Evolutionary conservation across 2,113 vertebrate genomes (phyloP), one percentile per base, ranked within the genome.

Genomic region (Nettapus auritus): DNA sequence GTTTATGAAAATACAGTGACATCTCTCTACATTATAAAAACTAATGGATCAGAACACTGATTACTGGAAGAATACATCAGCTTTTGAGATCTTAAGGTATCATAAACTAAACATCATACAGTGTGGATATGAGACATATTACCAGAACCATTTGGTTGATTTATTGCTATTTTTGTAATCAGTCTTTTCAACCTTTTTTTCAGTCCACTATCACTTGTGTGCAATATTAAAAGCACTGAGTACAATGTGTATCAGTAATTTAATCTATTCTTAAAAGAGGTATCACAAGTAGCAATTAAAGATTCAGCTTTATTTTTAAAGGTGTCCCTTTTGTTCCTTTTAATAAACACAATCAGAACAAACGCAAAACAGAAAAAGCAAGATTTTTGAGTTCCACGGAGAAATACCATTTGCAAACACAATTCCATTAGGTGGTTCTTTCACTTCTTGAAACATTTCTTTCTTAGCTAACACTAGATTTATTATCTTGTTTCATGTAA

Each of bases 61-160:
- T 96, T 97, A 95, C 64, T 94, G 91, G 86, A 96, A 93, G 55
- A 73, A 95, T 97, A 97, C 97, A 98, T 97, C 96, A 98, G 71
- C 63, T 92, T 73, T 81, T 86, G 81, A 92, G 87, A 92, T 96
- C 91, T 96, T 90, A 92, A 91, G 93, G 90, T 64, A 80, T 84
- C 90, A 94, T 90, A 90, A 97, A 96, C 77, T 86, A 92, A 97
- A 81, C 94, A 91, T 89, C 80, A 80, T 71, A 89, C 78, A 50
- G 20, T 57, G 86, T 89, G 94, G 86, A 34, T 85, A 86, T 18
- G 36, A 95, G 90, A 82, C 60, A 59, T 70, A 94, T 96, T 94
- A 93, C 90, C 89, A 89, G 55, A 94, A 71, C 50, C 53, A 42
- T 78, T 62, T 48, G 7, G 38, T 31, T 96, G 96, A 98, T 98